Conservation (phyloP, 2,888 invertebrate species). For the Hylaea fasciaria region DNA sequence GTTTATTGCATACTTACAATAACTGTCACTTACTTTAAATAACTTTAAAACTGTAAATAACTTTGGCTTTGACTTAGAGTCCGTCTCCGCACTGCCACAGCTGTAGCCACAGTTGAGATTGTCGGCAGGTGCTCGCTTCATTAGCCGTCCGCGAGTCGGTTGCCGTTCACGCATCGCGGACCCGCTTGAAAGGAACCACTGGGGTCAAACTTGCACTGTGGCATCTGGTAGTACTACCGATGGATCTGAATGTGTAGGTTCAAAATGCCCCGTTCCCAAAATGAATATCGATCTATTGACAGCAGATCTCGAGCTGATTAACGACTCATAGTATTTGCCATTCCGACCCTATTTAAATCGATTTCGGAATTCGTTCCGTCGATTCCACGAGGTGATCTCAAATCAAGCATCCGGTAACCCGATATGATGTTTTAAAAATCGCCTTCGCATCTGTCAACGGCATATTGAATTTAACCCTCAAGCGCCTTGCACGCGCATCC, state of each 20-base stretch:
- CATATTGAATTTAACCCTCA: slow-evolving; percentile 71
- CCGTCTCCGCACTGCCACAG: slow-evolving; percentile 22
- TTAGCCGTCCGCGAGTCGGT: slow-evolving; percentile 44
- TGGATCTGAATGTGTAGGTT: no score
- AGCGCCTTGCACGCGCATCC: slow-evolving; percentile 55
- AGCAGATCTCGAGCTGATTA: no score
- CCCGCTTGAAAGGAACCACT: slow-evolving; percentile 1
- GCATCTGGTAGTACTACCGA: background rate
- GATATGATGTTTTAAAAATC: slow-evolving; percentile 66
- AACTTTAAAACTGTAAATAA: no score
- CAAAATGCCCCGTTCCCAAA: no score
- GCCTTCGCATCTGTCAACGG: slow-evolving; percentile 79
- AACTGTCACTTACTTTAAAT: no score
- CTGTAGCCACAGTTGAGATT: slow-evolving; percentile 40
- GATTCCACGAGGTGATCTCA: background rate
- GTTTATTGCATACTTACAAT: no score
- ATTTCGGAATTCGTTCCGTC: slow-evolving; percentile 13
- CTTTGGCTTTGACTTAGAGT: no score
- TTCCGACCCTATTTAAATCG: background rate
- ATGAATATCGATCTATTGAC: no score
- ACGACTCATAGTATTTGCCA: no score
- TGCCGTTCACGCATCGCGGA: slow-evolving; percentile 32
- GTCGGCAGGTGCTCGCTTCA: slow-evolving; percentile 47
- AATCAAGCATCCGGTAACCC: slow-evolving; percentile 31
- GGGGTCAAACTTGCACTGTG: background rate